Percentiles rank a stretch among this genome's conserved stretches.
phyloP scores from a whole-genome alignment of 2,113 vertebrate genomes.

The Corydoras maculifer region DNA sequence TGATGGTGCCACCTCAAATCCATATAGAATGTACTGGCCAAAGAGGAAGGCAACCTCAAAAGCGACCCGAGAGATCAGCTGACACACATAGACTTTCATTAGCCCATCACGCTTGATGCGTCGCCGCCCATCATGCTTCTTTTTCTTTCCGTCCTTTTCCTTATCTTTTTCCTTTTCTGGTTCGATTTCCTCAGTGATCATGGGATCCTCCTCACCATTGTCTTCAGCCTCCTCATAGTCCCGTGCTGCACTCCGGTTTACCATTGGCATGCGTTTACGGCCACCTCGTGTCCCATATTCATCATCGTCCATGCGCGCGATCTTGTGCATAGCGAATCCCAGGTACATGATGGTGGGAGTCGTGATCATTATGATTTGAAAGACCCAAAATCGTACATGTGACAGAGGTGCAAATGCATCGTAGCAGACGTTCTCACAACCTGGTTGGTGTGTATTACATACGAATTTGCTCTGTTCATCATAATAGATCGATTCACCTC shows the following conservation, averaged over 20 bases:
- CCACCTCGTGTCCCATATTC: slow-evolving; percentile 49
- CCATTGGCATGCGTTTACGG: slow-evolving; percentile 64
- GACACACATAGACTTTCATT: slow-evolving; percentile 81
- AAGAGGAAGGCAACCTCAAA: slow-evolving; percentile 79
- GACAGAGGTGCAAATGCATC: slow-evolving; percentile 82
- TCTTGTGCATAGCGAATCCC: slow-evolving; percentile 85
- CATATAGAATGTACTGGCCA: slow-evolving; percentile 83
- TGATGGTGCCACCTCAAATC: slow-evolving; percentile 71
- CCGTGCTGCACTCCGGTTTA: slow-evolving; percentile 68
- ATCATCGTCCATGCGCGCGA: slow-evolving; percentile 68
- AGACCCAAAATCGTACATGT: slow-evolving; percentile 87
- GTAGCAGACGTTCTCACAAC: slow-evolving; percentile 89
- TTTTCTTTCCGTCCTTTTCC: slow-evolving; percentile 54
- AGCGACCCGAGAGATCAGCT: slow-evolving; percentile 71
- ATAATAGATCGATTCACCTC: slow-evolving; percentile 87
- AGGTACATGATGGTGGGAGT: slow-evolving; percentile 82
- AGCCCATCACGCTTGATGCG: slow-evolving; percentile 81
- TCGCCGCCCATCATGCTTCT: slow-evolving; percentile 73
- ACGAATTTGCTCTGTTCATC: slow-evolving; percentile 90
- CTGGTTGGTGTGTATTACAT: slow-evolving; percentile 84
- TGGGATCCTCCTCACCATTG: slow-evolving; percentile 82
- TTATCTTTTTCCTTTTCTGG: slow-evolving; percentile 68
- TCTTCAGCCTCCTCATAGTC: slow-evolving; percentile 86
- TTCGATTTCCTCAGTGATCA: slow-evolving; percentile 82
- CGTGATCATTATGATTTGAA: slow-evolving; percentile 85